Base-by-base conservation (phyloP, 2,888 invertebrate genomes). In the Amphipyra berbera region DNA sequence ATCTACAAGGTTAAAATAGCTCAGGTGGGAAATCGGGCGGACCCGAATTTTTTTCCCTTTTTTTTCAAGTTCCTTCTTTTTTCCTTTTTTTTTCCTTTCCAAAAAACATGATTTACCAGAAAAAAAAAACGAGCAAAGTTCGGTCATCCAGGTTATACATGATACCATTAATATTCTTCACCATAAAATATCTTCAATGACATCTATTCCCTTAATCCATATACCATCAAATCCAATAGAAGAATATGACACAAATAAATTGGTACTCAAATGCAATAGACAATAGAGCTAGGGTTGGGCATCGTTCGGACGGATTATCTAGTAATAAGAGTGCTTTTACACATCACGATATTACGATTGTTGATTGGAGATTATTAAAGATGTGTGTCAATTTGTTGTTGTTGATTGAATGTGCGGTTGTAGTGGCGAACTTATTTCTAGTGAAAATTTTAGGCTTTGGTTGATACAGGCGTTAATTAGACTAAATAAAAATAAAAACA, bases 211-310 rank as follows among this genome's bases (percentile, higher is more conserved):
- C 82, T 80, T 87, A 86, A 86, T 85, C 80, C 73, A 63, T 82
- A 82, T 83, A 70, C 54, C 79, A 86, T 89, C 84, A 84, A 83
- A 88, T 88, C 86, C 86, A 88, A 90, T 90, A 87, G 85, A 85
- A 82, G 83, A 86, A 78, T 87, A 84, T 87, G 84, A 85, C 90
- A 89, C 85, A 87, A 89, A 93, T 91, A 89, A 91, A 93, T 91
- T 92, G 90, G 81, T 79, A 81, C 83, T 87, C 84, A 78, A 83
- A 83, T 62, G 77, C 81, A 81, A 83, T 84, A 87, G 83, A 87
- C 82, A 85, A 82, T 85, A 78, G 81, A 76, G 85, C 76, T 89
- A 90, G 92, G 93, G 93, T 92, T 90, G 90, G 88, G 82, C 80
- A 72, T 87, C 83, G 76, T 82, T 84, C 78, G 47, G 75, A 42